Evolutionary conservation across 1,140 invertebrate genomes (phyloP), one percentile per base, ranked within the genome.

Genomic region (Brachionus calyciflorus): DNA sequence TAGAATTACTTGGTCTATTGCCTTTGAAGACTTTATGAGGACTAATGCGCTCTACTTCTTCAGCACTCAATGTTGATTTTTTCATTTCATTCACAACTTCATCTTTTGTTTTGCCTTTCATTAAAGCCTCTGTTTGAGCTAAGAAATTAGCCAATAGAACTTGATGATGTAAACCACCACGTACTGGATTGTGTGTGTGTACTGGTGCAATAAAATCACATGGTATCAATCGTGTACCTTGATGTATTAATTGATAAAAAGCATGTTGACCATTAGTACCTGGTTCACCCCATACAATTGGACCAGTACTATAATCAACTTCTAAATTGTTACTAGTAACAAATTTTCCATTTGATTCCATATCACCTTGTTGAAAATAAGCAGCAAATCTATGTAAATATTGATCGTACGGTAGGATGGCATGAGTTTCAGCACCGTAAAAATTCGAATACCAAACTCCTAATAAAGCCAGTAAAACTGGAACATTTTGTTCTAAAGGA

Each of bases 351-450:
- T 99, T 99, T 78, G 93, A 96, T 86, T 99, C 97, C 97, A 99
- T 99, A 83, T 99, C 97, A 10, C 96, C 96, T 88, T 99, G 97
- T 87, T 99, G 97, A 86, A 99, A 98, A 85, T 99, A 99, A 10
- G 97, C 96, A 41, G 97, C 93, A 87, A 99, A 98, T 81, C 96
- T 89, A 83, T 99, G 96, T 78, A 99, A 85, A 84, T 99, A 99
- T 86, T 87, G 88, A 85, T 99, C 97, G 85, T 99, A 99, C 0
- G 97, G 97, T 46, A 99, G 86, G 0, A 99, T 87, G 6, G 94
- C 93, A 81, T 98, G 93, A 0, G 95, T 98, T 87, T 98, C 95
- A 12, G 92, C 90, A 17, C 92, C 92, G 83, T 90, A 94, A 82
- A 98, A 96, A 84, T 99, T 98, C 69, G 88, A 87, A 85, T 99